Evolutionary conservation across 1,140 invertebrate species (phyloP), one percentile per base, ranked within the genome.

Genomic region (Drosophila yakuba): DNA sequence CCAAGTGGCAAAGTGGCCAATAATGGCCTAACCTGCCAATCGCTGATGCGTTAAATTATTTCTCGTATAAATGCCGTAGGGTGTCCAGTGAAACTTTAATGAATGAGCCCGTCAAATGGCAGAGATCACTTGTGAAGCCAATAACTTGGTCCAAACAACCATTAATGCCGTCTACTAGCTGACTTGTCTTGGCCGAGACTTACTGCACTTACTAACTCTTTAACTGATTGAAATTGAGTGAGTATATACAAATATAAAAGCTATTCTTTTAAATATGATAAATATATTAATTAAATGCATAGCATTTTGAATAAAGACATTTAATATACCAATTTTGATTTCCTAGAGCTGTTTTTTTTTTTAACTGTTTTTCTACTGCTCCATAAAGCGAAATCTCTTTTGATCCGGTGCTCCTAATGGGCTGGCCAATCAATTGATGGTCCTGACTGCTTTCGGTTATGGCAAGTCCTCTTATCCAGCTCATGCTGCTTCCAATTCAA

Each of bases 31-130:
- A 75, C 66, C 80, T 81, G 80, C 63, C 60, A 59, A 67, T 51
- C 71, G 51, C 25, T 81, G 83, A 82, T 61, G 78, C 83, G 82
- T 88, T 85, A 88, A 85, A 85, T 88, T 85, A 88, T 88, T 85
- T 75, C 68, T 71, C 54, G 43, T 78, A 38, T 41, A 43, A 52
- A 72, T 50, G 23, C 56, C 64, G 48, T 17, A 36, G 50, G 59
- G 23, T 38, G 32, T 23, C 35, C 55, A 57, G 35, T 56, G 28
- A 50, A 71, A 71, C 66, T 58, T 71, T 58, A 69, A 71, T 71
- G 68, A 71, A 71, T 50, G 43, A 48, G 28, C 20, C 43, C 67
- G 36, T 69, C 67, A 58, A 71, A 28, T 39, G 43, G 25, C 43
- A 58, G 20, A 48, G 36, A 58, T 71, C 67, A 71, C 50, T 57